phyloP scores from a whole-genome alignment of 92 coral and sea anemone species.

The Plumapathes pennacea region DNA sequence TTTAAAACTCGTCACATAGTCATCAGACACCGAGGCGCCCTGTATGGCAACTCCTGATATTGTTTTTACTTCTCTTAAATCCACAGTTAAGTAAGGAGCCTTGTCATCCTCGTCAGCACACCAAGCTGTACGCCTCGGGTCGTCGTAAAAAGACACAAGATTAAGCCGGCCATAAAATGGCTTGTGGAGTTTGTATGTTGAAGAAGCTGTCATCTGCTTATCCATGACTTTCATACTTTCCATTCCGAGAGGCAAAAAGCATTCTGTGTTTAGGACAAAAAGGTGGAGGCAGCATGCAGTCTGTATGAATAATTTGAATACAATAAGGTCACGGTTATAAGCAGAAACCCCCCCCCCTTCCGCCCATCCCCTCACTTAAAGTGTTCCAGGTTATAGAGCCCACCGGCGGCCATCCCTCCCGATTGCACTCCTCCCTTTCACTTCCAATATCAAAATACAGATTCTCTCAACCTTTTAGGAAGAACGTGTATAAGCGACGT shows the following conservation, averaged over 20 bases:
- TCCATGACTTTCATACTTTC: conserved; percentile 89
- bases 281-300: too few relatives aligned
- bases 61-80: conserved; percentile 81
- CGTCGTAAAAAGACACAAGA: conserved; percentile 91
- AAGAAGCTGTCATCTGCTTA: conserved; percentile 87
- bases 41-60: conserved; percentile 93
- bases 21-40: conserved; percentile 89
- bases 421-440: too few relatives aligned
- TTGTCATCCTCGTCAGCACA: conserved; percentile 92
- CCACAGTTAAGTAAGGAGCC: conserved; percentile 89
- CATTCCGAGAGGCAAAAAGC: conserved; percentile 94
- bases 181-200: conserved; percentile 77
- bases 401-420: too few relatives aligned
- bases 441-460: too few relatives aligned
- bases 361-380: too few relatives aligned
- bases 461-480: too few relatives aligned
- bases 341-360: too few relatives aligned
- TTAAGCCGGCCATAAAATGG: conserved; percentile 91
- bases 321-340: too few relatives aligned
- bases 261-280: conserved; percentile 62
- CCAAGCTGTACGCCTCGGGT: conserved; percentile 92
- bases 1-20: conserved; percentile 91
- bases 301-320: too few relatives aligned
- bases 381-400: too few relatives aligned
- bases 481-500: too few relatives aligned